Conservation (phyloP, 23 tunicate genomes). For the Halocynthia aurantium region DNA sequence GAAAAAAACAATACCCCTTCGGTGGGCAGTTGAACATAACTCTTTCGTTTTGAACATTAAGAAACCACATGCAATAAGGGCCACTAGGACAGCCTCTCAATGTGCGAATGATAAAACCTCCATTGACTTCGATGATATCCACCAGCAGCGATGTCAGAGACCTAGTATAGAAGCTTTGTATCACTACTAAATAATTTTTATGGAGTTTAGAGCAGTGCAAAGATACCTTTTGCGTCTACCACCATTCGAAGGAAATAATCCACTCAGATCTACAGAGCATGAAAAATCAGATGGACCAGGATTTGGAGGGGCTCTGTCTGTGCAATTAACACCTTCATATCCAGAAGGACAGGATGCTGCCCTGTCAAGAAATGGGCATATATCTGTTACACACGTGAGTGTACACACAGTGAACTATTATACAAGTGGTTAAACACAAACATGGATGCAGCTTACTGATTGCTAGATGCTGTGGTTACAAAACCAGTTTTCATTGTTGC, state of each 20-base stretch:
- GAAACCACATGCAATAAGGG: conserved; percentile 1
- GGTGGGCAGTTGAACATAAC: neutral
- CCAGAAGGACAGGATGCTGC: conserved; percentile 5
- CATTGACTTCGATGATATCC: neutral
- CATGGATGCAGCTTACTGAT: too few relatives aligned
- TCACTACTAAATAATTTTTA: neutral
- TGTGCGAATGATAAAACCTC: neutral
- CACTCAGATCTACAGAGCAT: neutral
- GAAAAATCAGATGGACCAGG: neutral
- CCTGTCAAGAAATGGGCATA: neutral
- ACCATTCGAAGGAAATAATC: neutral
- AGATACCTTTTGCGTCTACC: conserved; percentile 1
- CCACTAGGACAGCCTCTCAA: neutral
- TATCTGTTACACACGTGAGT: too few relatives aligned
- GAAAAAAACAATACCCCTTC: neutral
- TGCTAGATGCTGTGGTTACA: too few relatives aligned
- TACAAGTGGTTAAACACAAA: too few relatives aligned
- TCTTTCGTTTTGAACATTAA: neutral
- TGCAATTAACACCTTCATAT: neutral
- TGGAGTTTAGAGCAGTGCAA: neutral
- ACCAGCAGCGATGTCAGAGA: neutral
- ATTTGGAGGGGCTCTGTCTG: neutral
- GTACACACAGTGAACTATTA: too few relatives aligned
- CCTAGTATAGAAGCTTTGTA: neutral
- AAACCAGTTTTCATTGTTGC: too few relatives aligned